Evolutionary conservation across 2,888 invertebrate genomes (phyloP).

Genomic region (Macrosoma leucophasiata): DNA sequence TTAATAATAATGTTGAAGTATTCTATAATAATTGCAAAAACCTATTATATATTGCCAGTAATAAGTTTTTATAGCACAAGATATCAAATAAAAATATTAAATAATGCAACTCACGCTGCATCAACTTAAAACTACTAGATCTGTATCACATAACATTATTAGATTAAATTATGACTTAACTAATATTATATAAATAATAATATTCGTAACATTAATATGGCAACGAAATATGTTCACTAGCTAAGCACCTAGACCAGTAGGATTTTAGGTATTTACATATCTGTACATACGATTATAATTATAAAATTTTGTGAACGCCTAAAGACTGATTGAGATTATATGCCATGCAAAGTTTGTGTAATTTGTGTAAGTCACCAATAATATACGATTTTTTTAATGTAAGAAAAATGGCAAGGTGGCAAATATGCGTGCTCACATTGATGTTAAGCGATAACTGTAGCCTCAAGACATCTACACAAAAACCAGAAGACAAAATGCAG

Average conservation of each 20-base stretch:
- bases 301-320: conserved; percentile 8
- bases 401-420: too few species aligned
- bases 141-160: conserved; percentile 68
- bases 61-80: conserved; percentile 11
- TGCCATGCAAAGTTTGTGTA: too few species aligned
- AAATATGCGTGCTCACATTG: too few species aligned
- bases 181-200: conserved; percentile 69
- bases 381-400: too few species aligned
- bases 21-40: too few species aligned
- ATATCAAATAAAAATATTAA: conserved; percentile 14
- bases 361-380: too few species aligned
- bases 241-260: conserved; percentile 70
- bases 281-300: conserved; percentile 56
- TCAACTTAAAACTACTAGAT: conserved; percentile 44
- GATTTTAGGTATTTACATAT: conserved; percentile 64
- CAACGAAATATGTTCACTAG: conserved; percentile 71
- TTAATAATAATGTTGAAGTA: too few species aligned
- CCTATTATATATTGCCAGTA: too few species aligned
- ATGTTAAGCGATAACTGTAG: too few species aligned
- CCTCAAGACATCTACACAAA: too few species aligned
- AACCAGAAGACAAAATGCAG: too few species aligned
- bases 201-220: conserved; percentile 73
- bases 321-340: too few species aligned
- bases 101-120: conserved; percentile 27
- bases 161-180: conserved; percentile 67